Evolutionary conservation across 2,888 invertebrate genomes (phyloP), one percentile per base, ranked within the genome.

Genomic region (Phasia obesa): DNA sequence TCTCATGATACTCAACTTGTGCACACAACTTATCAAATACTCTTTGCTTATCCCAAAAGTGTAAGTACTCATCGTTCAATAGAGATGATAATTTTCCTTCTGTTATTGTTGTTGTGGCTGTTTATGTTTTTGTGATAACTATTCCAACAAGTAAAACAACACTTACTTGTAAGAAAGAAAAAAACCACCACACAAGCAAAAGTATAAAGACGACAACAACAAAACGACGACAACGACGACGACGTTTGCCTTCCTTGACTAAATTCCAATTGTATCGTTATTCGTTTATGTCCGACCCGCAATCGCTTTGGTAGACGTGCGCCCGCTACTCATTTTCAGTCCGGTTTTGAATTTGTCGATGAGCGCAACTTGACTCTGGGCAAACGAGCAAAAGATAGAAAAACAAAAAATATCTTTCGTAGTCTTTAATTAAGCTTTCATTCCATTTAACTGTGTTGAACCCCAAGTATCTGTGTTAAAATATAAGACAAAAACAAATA

Each of bases 291-390:
- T 79, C 70, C 83, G 73, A 76, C 64, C 71, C 77, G 69, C 76
- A 65, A 69, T 77, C 81, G 84, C 84, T 83, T 83, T 82, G 47
- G 69, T 82, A 70, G 62, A 75, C 73, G 71, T 84, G 76, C 85
- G 84, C 85, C 85, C 86, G 85, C 86, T 86, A 86, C 86, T 86
- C 86, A 85, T 82, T 85, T 84, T 86, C 88, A 89, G 89, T 89
- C 89, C 89, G 89, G 89, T 89, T 89, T 89, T 88, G 85, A 87
- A 86, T 86, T 87, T 88, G 87, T 86, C 85, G 87, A 77, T 84
- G 85, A 86, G 85, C 86, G 86, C 85, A 86, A 84, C 84, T 84
- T 75, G 53, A 23, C 65, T 81, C 49, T 75, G 65, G 55, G 27
- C 27, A 67, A 60, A 69, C 69, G 25, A 76, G 9, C 31, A 38